Evolutionary conservation across 1,140 invertebrate species (phyloP).

Genomic region (Brachionus rubens): DNA sequence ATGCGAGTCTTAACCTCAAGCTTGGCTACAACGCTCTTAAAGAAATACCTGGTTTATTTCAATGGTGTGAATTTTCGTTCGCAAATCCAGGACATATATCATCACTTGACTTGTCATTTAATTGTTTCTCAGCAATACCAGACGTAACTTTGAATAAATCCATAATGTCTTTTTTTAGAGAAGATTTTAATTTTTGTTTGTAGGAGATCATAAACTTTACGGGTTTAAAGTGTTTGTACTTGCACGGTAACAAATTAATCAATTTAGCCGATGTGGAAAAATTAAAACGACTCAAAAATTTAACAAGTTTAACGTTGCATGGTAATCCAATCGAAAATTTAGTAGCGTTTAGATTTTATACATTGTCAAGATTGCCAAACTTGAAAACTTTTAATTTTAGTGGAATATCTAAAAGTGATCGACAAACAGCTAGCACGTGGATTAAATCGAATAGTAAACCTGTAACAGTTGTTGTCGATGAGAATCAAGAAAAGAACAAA

Average conservation of each 20-base stretch:
- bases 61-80: slow-evolving; percentile 32
- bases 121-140: slow-evolving; percentile 28
- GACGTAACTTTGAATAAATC: background rate
- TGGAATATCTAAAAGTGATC: slow-evolving; percentile 24
- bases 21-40: slow-evolving; percentile 34
- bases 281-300: slow-evolving; percentile 5
- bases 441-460: slow-evolving; percentile 43
- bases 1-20: slow-evolving; percentile 26
- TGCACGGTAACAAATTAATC: slow-evolving; percentile 33
- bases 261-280: slow-evolving; percentile 27
- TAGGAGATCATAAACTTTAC: slow-evolving; percentile 23
- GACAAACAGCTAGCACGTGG: slow-evolving; percentile 21
- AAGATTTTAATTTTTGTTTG: background rate
- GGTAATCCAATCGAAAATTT: slow-evolving; percentile 42
- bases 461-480: slow-evolving; percentile 2
- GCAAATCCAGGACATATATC: slow-evolving; percentile 11
- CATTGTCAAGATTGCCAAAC: background rate
- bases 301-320: background rate
- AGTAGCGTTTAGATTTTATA: slow-evolving; percentile 29
- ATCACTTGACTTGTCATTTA: slow-evolving; percentile 42
- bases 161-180: background rate
- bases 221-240: slow-evolving; percentile 38
- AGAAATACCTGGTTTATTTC: slow-evolving; percentile 35
- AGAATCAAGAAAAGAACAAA: background rate
- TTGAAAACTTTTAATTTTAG: slow-evolving; percentile 32